Base-by-base conservation (phyloP, 2,888 invertebrate genomes). In the Pachydiplax longipennis region DNA sequence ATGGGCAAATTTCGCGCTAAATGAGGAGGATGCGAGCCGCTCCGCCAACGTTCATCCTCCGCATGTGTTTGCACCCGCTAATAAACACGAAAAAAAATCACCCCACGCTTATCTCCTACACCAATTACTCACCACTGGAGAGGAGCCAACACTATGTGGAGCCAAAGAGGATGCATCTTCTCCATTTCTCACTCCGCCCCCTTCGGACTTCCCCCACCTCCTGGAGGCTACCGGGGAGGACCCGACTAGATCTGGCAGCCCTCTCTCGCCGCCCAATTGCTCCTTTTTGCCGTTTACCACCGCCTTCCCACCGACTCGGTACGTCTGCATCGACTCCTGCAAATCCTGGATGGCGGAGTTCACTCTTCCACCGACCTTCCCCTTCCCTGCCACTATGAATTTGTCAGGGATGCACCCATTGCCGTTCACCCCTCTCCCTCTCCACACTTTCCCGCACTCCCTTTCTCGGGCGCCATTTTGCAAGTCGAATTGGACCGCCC, bases 111-210 rank as follows among this genome's bases (percentile, higher is more conserved):
- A 31, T 73, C 73, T 73, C 25, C 25, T 31, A 25, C 73, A 31
- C 31, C 5, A 25, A 73, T 73, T 73, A 87, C 87, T 87, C 87
- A 87, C 87, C 87, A 87, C 87, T 87, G 87, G 87, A 25, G 87
- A 87, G 22, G 87, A 87, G 35, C 87, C 87, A 48, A 83, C 83
- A 58, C 83, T 83, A 58, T 37, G 65, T 37, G 87, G 87, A 31
- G 37, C 65, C 87, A 35, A 65, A 8, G 15, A 35, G 61, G 87
- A 37, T 65, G 61, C 58, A 31, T 58, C 83, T 35, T 35, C 31
- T 58, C 83, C n/a, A 53, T 31, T 53, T 53, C 13, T 25, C 82
- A 40, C 48, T 53, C 25, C 82, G 13, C 83, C 18, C 37, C 61
- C 87, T 35, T 87, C 87, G 6, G 87, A 87, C 61, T 87, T 58